Evolutionary conservation across 2,113 vertebrate species (phyloP), one percentile per base, ranked within the genome.

Genomic region (Ammodytes marinus): DNA sequence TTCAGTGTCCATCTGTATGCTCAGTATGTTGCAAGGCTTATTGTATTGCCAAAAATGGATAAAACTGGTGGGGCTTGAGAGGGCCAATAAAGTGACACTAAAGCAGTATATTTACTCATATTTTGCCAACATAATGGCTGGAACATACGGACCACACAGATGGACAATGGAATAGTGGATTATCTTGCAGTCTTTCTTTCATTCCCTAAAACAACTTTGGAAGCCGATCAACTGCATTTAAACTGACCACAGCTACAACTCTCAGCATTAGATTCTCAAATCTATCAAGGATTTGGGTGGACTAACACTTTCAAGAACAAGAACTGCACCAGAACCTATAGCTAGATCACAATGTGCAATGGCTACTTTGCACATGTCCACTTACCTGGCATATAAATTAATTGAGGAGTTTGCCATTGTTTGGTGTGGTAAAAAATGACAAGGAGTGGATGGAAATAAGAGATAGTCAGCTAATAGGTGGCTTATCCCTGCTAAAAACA

Each of bases 91-190:
- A 63, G 39, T 1, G 1, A 46, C 55, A 69, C 42, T 43, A 65
- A 66, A 72, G 47, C 68, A 27, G 12, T 67, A 13, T 5, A 83
- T 72, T 83, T 61, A 55, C 69, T 61, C 53, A 47, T 54, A 50
- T 74, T 63, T 79, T 69, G 75, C 61, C 54, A 69, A 78, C 73
- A 69, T 54, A 73, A 47, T 40, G 42, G 13, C 35, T 54, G 15
- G 14, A 67, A 71, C 55, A 68, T 37, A 50, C 46, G 49, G 55
- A 40, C 8, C 3, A 12, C 59, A 60, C 67, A 80, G 77, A 85
- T 72, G 61, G 67, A 77, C 47, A 80, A 54, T 19, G 17, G 46
- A 70, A 50, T 63, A 57, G 27, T 17, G 59, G 17, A 47, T 64
- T 47, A 35, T 53, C 54, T 39, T 15, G 47, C 11, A 40, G 40